phyloP scores from a whole-genome alignment of 2,113 vertebrate genomes.

The Mormoops blainvillei region DNA sequence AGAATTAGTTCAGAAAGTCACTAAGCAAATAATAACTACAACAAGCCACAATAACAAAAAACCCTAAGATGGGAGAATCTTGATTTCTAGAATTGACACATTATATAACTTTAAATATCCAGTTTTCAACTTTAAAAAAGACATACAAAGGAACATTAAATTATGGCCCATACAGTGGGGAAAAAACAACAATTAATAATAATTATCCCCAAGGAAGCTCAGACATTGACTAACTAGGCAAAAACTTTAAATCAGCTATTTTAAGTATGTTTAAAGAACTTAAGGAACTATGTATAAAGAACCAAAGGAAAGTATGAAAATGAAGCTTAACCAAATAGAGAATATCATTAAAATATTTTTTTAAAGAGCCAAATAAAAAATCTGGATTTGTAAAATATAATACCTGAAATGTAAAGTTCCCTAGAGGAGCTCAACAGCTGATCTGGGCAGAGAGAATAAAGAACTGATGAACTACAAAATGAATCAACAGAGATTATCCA shows the following conservation, averaged over 20 bases:
- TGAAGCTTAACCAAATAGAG: not conserved
- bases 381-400: too few relatives aligned
- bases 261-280: not conserved
- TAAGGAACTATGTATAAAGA: too few relatives aligned
- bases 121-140: not conserved
- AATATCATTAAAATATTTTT: not conserved
- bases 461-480: not conserved
- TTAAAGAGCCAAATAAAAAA: too few relatives aligned
- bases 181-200: not conserved
- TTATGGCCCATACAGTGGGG: not conserved
- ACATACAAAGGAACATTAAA: not conserved
- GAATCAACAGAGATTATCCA: not conserved
- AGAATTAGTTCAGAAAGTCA: not conserved
- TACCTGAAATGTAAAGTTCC: too few relatives aligned
- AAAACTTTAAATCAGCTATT: not conserved
- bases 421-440: not conserved
- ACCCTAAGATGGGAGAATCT: not conserved
- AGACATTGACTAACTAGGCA: not conserved
- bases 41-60: not conserved
- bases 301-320: not conserved
- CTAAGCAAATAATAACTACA: not conserved
- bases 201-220: not conserved
- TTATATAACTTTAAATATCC: not conserved
- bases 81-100: not conserved
- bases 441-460: not conserved